A percentile compares a stretch with the other conserved stretches of the same genome.
Conservation (phyloP, 1,140 invertebrate genomes). For the Drosophila athabasca region DNA sequence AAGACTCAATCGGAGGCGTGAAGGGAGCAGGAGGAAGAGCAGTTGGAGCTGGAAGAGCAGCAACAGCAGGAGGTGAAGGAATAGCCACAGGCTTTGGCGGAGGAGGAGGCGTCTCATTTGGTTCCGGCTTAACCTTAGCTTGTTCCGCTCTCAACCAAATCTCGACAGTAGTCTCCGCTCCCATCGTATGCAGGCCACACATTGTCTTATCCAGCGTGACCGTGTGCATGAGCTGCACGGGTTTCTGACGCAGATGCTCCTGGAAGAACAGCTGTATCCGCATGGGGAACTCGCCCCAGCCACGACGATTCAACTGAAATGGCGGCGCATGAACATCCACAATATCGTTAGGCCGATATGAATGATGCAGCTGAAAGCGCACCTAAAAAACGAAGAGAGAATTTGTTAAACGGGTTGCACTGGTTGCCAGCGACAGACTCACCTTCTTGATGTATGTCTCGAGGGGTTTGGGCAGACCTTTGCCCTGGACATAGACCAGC, state of each 20-base stretch:
- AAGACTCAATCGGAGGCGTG: not conserved
- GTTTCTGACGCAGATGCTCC: slow-evolving; percentile 88
- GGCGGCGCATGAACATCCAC: slow-evolving; percentile 91
- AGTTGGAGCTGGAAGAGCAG: not conserved
- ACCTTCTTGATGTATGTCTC: slow-evolving; percentile 88
- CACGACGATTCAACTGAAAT: slow-evolving; percentile 92
- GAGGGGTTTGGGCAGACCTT: slow-evolving; percentile 85
- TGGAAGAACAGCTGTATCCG: slow-evolving; percentile 92
- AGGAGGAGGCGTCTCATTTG: not conserved
- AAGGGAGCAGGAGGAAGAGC: not conserved
- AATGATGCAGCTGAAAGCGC: slow-evolving; percentile 92
- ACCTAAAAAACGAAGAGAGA: slow-evolving; percentile 83
- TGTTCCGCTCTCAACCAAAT: slow-evolving; percentile 86
- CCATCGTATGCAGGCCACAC: slow-evolving; percentile 93
- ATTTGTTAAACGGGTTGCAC: not conserved
- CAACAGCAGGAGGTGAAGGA: not conserved
- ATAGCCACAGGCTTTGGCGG: not conserved
- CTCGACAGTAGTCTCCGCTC: slow-evolving; percentile 90
- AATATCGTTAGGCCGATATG: slow-evolving; percentile 94
- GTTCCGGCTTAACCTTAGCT: not conserved
- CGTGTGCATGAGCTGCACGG: slow-evolving; percentile 91
- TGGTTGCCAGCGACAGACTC: not conserved
- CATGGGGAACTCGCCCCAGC: slow-evolving; percentile 96
- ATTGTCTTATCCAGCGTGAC: slow-evolving; percentile 93
- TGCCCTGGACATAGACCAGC: slow-evolving; percentile 91